These are phyloP conservation scores for Nomada ruficornis DNA, from an alignment of 2,888 invertebrate species.

Conservation along the genomic window DNA sequence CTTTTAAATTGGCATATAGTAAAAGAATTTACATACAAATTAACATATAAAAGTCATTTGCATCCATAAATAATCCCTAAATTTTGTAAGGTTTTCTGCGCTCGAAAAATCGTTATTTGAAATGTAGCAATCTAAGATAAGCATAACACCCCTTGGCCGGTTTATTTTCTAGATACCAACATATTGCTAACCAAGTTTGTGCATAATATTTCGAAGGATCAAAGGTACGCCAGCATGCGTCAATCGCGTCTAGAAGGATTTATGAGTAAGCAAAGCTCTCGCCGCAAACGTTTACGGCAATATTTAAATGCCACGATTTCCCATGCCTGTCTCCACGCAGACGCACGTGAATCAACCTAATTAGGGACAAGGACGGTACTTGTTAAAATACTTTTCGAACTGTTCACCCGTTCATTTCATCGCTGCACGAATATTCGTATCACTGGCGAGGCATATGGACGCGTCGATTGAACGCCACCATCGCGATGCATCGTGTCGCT, in stretches of 20 bases:
- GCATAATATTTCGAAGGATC: slow-evolving; percentile 3
- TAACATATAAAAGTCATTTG: too few relatives aligned
- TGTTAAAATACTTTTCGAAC: slow-evolving; percentile 52
- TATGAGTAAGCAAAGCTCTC: slow-evolving; percentile 18
- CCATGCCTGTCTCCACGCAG: slow-evolving; percentile 27
- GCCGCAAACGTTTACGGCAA: slow-evolving; percentile 33
- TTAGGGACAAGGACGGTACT: slow-evolving; percentile 55
- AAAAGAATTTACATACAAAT: too few relatives aligned
- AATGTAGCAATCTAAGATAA: too few relatives aligned
- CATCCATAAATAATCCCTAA: too few relatives aligned
- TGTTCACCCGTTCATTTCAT: slow-evolving; percentile 18
- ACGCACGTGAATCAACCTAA: slow-evolving; percentile 44
- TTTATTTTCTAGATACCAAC: too few relatives aligned
- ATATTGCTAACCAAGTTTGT: not conserved
- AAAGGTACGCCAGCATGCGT: not conserved
- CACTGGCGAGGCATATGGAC: not conserved
- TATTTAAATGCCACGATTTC: slow-evolving; percentile 52
- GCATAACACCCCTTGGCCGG: too few relatives aligned
- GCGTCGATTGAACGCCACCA: not conserved
- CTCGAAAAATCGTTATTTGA: too few relatives aligned
- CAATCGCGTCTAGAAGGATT: slow-evolving; percentile 13
- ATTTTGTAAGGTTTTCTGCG: too few relatives aligned
- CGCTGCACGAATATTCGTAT: slow-evolving; percentile 33
- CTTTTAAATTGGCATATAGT: too few relatives aligned
- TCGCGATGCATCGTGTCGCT: not conserved